These are phyloP conservation scores for Caenorhabditis angaria DNA, from an alignment of 2,888 invertebrate species.

Conservation along the genomic window DNA sequence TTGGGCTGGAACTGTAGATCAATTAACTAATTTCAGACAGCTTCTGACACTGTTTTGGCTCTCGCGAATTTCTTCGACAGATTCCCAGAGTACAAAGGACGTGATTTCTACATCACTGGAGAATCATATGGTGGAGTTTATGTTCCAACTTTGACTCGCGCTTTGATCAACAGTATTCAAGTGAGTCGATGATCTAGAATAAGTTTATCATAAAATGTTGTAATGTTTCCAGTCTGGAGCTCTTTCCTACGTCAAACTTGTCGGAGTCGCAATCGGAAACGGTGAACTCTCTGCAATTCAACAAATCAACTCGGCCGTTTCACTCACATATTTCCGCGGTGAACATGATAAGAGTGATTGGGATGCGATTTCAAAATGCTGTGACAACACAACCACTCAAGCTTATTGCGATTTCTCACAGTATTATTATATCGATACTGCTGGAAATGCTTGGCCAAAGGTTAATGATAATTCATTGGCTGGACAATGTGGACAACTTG, in stretches of 20 bases:
- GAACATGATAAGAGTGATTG: conserved; percentile 58
- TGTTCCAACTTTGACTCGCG: conserved; percentile 72
- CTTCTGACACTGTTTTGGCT: conserved; percentile 74
- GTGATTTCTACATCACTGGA: conserved; percentile 75
- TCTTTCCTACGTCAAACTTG: conserved; percentile 53
- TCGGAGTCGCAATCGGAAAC: conserved; percentile 70
- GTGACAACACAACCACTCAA: conserved; percentile 39
- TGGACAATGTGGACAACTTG: conserved; percentile 52
- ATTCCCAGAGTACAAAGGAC: conserved; percentile 74
- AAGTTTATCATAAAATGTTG: neutral
- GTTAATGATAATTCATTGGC: conserved; percentile 40
- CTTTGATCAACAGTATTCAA: conserved; percentile 45
- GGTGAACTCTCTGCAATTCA: conserved; percentile 62
- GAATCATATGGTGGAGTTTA: conserved; percentile 73
- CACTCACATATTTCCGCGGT: conserved; percentile 60
- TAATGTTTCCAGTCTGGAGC: conserved; percentile 3
- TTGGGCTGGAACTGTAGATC: no score
- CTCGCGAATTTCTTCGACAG: conserved; percentile 74
- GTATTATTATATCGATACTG: conserved; percentile 56
- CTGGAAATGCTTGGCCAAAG: conserved; percentile 60
- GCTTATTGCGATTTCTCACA: conserved; percentile 56
- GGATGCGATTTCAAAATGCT: conserved; percentile 52
- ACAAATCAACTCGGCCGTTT: conserved; percentile 63
- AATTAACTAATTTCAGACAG: conserved; percentile 71
- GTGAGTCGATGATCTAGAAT: neutral